Conservation (phyloP, 2,797 vertebrate genomes). For the Premnoplex brunnescens region DNA sequence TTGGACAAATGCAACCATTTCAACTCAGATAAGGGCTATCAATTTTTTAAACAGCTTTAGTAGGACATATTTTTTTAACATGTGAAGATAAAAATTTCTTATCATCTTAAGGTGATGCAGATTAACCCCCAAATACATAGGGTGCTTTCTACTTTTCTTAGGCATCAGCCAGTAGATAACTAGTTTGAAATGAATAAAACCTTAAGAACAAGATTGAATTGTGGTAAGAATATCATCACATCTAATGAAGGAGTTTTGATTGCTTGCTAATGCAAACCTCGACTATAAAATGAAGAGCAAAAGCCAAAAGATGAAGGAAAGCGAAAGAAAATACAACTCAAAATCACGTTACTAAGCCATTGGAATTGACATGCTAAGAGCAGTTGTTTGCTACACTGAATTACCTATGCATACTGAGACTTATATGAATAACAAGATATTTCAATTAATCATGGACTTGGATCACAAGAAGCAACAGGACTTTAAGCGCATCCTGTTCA, state of each 20-base stretch:
- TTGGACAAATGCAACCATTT: constrained; percentile 8
- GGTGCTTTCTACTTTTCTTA: not conserved
- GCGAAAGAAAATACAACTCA: not conserved
- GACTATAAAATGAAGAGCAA: not conserved
- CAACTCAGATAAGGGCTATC: not conserved
- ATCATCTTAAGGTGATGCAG: not conserved
- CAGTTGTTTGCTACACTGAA: not conserved
- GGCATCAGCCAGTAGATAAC: not conserved
- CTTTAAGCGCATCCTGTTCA: constrained; percentile 15
- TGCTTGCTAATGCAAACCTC: not conserved
- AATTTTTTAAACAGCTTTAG: constrained; percentile 7
- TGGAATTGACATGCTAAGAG: not conserved
- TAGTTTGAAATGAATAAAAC: not conserved
- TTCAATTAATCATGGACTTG: constrained; percentile 41
- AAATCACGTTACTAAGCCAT: not conserved
- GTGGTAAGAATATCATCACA: not conserved
- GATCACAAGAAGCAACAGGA: constrained; percentile 29
- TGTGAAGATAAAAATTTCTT: not conserved
- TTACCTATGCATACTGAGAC: constrained; percentile 8
- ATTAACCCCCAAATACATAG: not conserved
- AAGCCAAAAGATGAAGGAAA: not conserved
- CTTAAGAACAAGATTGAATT: not conserved
- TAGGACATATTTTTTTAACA: not conserved
- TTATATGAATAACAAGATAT: constrained; percentile 18
- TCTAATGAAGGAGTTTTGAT: not conserved